Evolutionary conservation across 1,140 invertebrate genomes (phyloP), one percentile per base, ranked within the genome.

Genomic region (Aradophagus sp.): DNA sequence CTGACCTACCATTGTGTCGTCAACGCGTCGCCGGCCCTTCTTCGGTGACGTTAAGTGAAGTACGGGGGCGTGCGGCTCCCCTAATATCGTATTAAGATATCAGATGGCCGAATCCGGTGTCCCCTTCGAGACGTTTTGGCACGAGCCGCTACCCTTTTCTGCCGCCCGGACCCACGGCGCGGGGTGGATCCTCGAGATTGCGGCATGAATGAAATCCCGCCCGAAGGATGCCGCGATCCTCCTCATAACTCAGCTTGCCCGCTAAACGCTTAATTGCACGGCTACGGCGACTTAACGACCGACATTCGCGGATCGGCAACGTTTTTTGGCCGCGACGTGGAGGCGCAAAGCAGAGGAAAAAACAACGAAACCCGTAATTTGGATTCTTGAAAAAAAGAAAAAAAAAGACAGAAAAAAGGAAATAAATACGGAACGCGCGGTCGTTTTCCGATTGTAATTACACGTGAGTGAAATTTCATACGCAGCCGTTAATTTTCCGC

Each of bases 191-290:
- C 58, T 69, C 78, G 74, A 66, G 58, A 75, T 66, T 56, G 61
- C 34, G 65, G 55, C 77, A 84, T 84, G 84, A 85, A 85, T 84
- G 83, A 83, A 84, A 84, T 84, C 82, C 83, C 84, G 84, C 78
- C 66, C 75, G 75, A 78, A 82, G 82, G 78, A 80, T 80, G 75
- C 5, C 73, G 77, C n/a, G n/a, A n/a, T n/a, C n/a, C n/a, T n/a
- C n/a, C n/a, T n/a, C n/a, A n/a, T n/a, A n/a, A n/a, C n/a, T n/a
- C n/a, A n/a, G n/a, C n/a, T n/a, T n/a, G n/a, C n/a, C n/a, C n/a
- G n/a, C n/a, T n/a, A n/a, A n/a, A n/a, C n/a, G n/a, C n/a, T n/a
- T n/a, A n/a, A n/a, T n/a, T n/a, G n/a, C n/a, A n/a, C n/a, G n/a
- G n/a, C n/a, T n/a, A n/a, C n/a, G n/a, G n/a, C n/a, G n/a, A n/a